Percentiles rank a stretch among this genome's conserved stretches.
phyloP scores from a whole-genome alignment of 2,797 vertebrate genomes.

The Cossypha caffra region DNA sequence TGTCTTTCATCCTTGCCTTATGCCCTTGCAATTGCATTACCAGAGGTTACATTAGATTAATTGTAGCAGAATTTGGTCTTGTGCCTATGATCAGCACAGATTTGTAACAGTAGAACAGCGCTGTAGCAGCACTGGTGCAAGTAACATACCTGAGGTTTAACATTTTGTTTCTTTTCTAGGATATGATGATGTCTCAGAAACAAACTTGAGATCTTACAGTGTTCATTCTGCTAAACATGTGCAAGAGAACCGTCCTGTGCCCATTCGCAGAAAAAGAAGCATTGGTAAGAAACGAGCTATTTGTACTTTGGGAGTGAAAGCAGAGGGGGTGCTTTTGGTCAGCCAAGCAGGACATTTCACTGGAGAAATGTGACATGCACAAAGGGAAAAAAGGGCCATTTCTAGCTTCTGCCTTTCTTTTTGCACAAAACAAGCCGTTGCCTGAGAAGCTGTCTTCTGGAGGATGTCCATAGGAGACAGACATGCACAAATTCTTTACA shows the following conservation, averaged over 20 bases:
- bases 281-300: conserved; percentile 82
- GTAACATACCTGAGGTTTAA: not conserved
- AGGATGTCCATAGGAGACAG: conserved; percentile 67
- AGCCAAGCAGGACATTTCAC: conserved; percentile 23
- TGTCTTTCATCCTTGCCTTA: not conserved
- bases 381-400: conserved; percentile 16
- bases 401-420: conserved; percentile 35
- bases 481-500: conserved; percentile 86
- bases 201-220: conserved; percentile 84
- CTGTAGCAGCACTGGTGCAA: rapidly evolving
- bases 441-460: conserved; percentile 45
- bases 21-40: not conserved
- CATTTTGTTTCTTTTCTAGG: conserved; percentile 60
- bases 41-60: not conserved
- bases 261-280: conserved; percentile 91
- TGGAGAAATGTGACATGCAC: conserved; percentile 6
- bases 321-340: conserved; percentile 32
- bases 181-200: conserved; percentile 86
- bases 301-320: not conserved
- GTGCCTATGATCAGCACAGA: not conserved
- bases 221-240: conserved; percentile 83
- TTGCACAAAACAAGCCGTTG: not conserved
- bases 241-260: conserved; percentile 87
- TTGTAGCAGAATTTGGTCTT: not conserved
- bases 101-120: not conserved